phyloP scores from a whole-genome alignment of 2,888 invertebrate genomes.

The Exephanes ischioxanthus region DNA sequence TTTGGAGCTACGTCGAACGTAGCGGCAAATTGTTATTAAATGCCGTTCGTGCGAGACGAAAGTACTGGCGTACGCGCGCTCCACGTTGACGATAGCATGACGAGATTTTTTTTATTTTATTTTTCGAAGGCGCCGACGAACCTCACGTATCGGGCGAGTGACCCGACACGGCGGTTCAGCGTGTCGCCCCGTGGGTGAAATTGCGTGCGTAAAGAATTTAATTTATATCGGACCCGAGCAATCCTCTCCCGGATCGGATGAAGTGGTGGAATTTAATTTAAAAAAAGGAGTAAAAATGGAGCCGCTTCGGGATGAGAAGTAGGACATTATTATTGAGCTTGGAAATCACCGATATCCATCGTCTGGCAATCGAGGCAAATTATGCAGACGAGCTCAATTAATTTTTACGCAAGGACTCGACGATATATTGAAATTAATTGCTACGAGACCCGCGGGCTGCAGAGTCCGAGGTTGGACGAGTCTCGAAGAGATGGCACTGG shows the following conservation, averaged over 20 bases:
- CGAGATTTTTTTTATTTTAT: conserved; percentile 45
- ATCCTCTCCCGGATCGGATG: not conserved
- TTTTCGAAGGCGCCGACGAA: conserved; percentile 25
- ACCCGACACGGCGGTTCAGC: conserved; percentile 10
- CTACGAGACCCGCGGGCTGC: conserved; percentile 18
- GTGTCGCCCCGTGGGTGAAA: conserved; percentile 57
- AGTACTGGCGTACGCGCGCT: conserved; percentile 62
- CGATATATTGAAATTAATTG: conserved; percentile 42
- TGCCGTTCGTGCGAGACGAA: conserved; percentile 73
- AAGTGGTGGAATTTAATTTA: conserved; percentile 24
- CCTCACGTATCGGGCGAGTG: conserved; percentile 30
- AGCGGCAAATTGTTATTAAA: conserved; percentile 73
- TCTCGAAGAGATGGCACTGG: conserved; percentile 77
- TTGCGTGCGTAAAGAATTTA: conserved; percentile 55
- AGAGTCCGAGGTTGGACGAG: conserved; percentile 44
- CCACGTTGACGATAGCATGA: conserved; percentile 60
- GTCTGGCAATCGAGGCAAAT: conserved; percentile 37
- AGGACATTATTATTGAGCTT: conserved; percentile 32
- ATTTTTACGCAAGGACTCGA: conserved; percentile 31
- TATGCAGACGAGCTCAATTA: conserved; percentile 42
- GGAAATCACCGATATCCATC: conserved; percentile 49
- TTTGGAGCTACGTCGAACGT: conserved; percentile 43
- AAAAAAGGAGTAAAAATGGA: conserved; percentile 10
- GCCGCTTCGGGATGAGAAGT: conserved; percentile 33
- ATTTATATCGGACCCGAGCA: conserved; percentile 45